Percentiles rank a stretch among this genome's conserved stretches.
phyloP scores from a whole-genome alignment of 2,113 vertebrate genomes.

The Cacatua alba region DNA sequence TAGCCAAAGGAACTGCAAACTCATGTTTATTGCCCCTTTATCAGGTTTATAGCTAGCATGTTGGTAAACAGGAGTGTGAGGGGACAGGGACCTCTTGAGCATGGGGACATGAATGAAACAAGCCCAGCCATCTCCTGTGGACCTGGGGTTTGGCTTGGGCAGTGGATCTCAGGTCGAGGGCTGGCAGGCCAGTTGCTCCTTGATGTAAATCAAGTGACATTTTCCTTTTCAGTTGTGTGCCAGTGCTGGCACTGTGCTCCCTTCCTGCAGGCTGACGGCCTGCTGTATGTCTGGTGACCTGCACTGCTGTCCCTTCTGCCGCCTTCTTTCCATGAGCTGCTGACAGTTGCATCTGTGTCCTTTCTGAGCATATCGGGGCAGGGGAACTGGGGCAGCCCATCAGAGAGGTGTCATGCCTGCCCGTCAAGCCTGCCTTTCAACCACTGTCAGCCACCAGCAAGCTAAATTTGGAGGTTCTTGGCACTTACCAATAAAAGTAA shows the following conservation, averaged over 20 bases:
- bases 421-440: not conserved
- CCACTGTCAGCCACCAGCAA: not conserved
- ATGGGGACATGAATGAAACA: not conserved
- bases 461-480: not conserved
- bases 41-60: not conserved
- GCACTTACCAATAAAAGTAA: not conserved
- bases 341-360: not conserved
- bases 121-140: fast-evolving
- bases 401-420: fast-evolving
- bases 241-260: not conserved
- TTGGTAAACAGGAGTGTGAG: not conserved
- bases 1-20: not conserved
- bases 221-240: not conserved
- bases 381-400: not conserved
- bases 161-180: not conserved
- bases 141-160: fast-evolving
- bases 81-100: not conserved
- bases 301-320: not conserved
- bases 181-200: not conserved
- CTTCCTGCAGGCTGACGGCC: not conserved
- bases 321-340: not conserved
- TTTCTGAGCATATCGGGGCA: not conserved
- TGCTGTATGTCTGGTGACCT: not conserved
- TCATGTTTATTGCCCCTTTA: not conserved
- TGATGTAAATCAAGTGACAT: not conserved